Evolutionary conservation across 2,888 invertebrate species (phyloP).

Genomic region (Apodemia mormo): DNA sequence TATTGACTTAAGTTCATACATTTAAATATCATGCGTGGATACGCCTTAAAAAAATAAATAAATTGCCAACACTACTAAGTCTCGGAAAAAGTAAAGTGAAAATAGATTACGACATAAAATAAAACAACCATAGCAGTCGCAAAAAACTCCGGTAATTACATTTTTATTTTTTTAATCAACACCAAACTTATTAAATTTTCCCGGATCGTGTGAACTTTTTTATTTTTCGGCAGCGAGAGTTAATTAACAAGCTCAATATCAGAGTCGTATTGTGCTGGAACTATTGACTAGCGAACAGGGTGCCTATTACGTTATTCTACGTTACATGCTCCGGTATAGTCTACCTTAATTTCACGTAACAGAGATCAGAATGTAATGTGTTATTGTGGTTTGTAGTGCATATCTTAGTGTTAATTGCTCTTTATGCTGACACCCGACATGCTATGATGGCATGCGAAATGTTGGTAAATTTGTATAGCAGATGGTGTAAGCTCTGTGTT

Average conservation of each 20-base stretch:
- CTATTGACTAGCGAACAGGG: constrained; percentile 23
- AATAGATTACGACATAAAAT: neutral
- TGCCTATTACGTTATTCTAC: constrained; percentile 20
- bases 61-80: too few relatives aligned
- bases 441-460: constrained; percentile 12
- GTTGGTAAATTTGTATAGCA: constrained; percentile 16
- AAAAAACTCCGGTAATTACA: constrained; percentile 2
- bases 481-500: constrained; percentile 7
- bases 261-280: constrained; percentile 28
- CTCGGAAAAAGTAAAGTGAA: too few relatives aligned
- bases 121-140: neutral
- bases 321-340: neutral
- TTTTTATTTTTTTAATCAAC: constrained; percentile 12
- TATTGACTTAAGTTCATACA: too few relatives aligned
- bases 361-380: constrained; percentile 19
- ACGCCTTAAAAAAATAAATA: too few relatives aligned
- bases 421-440: constrained; percentile 26
- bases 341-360: neutral
- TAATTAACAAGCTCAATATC: constrained; percentile 33
- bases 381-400: constrained; percentile 21
- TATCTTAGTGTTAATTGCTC: constrained; percentile 27
- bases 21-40: too few relatives aligned
- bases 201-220: constrained; percentile 17
- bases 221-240: constrained; percentile 29
- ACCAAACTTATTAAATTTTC: constrained; percentile 16